Percentiles rank a stretch among this genome's conserved stretches.
Evolutionary conservation across 2,797 vertebrate genomes (phyloP).

Genomic region (Microctenopoma stevenorrisi): DNA sequence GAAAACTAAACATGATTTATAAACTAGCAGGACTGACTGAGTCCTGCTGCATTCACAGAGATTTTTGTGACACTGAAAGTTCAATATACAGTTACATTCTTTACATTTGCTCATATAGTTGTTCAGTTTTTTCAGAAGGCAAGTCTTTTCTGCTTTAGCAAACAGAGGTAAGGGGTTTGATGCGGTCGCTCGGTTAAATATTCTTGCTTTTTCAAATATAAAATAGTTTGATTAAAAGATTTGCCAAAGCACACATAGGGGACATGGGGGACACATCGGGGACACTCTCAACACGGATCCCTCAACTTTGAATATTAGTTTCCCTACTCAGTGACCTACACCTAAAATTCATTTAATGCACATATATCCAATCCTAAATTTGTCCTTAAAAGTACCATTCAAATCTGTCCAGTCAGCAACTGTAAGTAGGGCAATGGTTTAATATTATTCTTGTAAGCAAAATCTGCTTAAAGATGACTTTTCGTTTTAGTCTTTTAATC

Average conservation of each 20-base stretch:
- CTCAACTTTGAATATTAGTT: conserved; percentile 59
- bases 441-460: background rate
- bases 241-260: background rate
- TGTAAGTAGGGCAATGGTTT: conserved; percentile 32
- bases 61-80: background rate
- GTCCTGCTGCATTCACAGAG: too few species aligned
- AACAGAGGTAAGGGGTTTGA: background rate
- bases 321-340: conserved; percentile 40
- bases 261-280: background rate
- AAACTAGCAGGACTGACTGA: too few species aligned
- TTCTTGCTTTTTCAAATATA: background rate
- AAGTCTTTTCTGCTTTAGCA: background rate
- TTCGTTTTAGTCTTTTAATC: conserved; percentile 4
- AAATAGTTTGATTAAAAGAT: background rate
- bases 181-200: background rate
- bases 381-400: conserved; percentile 25
- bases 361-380: conserved; percentile 30
- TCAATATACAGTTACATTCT: background rate
- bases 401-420: conserved; percentile 16
- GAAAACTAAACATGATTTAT: background rate
- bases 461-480: conserved; percentile 7
- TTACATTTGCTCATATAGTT: too few species aligned
- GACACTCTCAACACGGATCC: conserved; percentile 19
- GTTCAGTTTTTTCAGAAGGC: background rate
- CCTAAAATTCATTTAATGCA: conserved; percentile 42